A percentile compares a stretch with the other conserved stretches of the same genome.
These are phyloP conservation scores for Caenorhabditis inopinata DNA, from an alignment of 1,140 invertebrate genomes.

Conservation along the genomic window DNA sequence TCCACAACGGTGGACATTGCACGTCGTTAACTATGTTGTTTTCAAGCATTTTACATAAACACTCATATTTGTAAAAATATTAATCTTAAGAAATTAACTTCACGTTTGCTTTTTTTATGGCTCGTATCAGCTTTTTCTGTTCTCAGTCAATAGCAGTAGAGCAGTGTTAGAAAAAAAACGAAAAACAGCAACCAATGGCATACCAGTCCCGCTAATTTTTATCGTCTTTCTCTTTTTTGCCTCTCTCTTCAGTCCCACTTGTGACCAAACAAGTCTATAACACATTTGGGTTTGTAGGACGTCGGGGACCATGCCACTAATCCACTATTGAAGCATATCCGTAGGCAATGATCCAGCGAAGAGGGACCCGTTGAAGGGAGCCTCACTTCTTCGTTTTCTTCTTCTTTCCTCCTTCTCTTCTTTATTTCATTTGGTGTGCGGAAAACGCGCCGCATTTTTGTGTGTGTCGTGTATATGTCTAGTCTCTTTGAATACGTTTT, in stretches of 20 bases:
- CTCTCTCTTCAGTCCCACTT: background rate
- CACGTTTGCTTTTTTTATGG: background rate
- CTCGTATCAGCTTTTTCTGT: background rate
- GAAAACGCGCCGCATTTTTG: slow-evolving; percentile 1
- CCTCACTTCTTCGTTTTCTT: slow-evolving; percentile 17
- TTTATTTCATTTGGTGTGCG: slow-evolving; percentile 26
- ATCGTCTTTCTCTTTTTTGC: background rate
- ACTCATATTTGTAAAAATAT: too few relatives aligned
- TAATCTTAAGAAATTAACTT: too few relatives aligned
- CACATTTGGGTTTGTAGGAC: slow-evolving; percentile 29
- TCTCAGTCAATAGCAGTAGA: too few relatives aligned
- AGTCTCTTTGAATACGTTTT: slow-evolving; percentile 21
- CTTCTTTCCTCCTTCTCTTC: slow-evolving; percentile 21
- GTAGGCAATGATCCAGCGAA: slow-evolving; percentile 32
- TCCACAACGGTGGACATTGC: too few relatives aligned
- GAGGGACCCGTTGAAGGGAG: background rate
- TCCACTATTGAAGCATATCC: slow-evolving; percentile 32
- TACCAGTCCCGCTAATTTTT: slow-evolving; percentile 32
- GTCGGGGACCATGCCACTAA: slow-evolving; percentile 2
- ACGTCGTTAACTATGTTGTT: too few relatives aligned
- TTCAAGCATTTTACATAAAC: too few relatives aligned
- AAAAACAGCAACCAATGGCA: background rate
- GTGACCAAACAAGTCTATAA: background rate
- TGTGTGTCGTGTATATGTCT: slow-evolving; percentile 26
- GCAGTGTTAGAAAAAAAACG: background rate